phyloP scores from a whole-genome alignment of 92 coral and sea anemone species.

The Porites evermanni region DNA sequence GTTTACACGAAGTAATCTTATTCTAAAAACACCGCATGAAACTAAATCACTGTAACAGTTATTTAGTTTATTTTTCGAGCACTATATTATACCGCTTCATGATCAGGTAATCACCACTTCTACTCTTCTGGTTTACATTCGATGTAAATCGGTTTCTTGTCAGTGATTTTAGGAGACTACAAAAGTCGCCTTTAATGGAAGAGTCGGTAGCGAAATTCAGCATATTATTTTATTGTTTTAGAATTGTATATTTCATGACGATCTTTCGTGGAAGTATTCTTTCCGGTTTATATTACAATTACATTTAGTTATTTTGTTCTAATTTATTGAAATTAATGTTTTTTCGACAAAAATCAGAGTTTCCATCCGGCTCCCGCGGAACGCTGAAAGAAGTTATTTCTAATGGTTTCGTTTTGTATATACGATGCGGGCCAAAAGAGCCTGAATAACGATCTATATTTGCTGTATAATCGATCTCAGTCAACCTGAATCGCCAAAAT shows the following conservation, averaged over 20 bases:
- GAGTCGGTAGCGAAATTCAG: not conserved
- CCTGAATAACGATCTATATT: not conserved
- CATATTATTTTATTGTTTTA: not conserved
- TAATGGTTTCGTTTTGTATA: not conserved
- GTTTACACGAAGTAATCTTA: not conserved
- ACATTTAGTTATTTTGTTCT: constrained; percentile 27
- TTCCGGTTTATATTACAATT: constrained; percentile 19
- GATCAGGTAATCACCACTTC: not conserved
- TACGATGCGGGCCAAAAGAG: not conserved
- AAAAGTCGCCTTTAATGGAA: not conserved
- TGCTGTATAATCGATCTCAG: not conserved
- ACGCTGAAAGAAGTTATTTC: constrained; percentile 17
- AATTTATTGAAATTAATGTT: not conserved
- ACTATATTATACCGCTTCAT: not conserved
- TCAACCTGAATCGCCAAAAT: not conserved
- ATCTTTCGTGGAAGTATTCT: constrained; percentile 4
- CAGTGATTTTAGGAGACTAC: not conserved
- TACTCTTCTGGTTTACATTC: not conserved
- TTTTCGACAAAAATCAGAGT: constrained; percentile 13
- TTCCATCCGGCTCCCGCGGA: constrained; percentile 20
- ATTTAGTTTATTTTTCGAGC: too few relatives aligned
- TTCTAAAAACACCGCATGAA: not conserved
- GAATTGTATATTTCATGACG: not conserved
- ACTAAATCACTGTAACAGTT: not conserved
- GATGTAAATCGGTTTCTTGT: not conserved